Conservation (phyloP, 2,113 vertebrate species). For the Perca fluviatilis region DNA sequence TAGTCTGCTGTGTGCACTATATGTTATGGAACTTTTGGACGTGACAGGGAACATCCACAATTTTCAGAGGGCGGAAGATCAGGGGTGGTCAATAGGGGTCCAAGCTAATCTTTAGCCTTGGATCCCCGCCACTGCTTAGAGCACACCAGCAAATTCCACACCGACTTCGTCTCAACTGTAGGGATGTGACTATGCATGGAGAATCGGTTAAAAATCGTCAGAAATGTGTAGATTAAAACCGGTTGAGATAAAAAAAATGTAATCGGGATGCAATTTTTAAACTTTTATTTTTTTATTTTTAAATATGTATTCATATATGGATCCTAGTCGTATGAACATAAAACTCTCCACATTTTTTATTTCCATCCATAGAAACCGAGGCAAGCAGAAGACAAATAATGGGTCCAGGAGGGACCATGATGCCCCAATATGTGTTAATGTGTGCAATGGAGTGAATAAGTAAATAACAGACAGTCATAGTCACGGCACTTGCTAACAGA, state of each 20-base stretch:
- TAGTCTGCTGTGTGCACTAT: background rate
- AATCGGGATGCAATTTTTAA: too few relatives aligned
- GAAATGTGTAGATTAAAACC: too few relatives aligned
- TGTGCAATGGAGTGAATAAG: constrained; percentile 69
- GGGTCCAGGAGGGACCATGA: constrained; percentile 20
- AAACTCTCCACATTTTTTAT: background rate
- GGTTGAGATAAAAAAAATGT: too few relatives aligned
- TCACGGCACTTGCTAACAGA: constrained; percentile 32
- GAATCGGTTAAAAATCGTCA: too few relatives aligned
- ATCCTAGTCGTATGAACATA: background rate
- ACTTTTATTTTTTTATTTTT: too few relatives aligned
- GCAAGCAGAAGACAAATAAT: background rate
- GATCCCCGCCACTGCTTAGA: background rate
- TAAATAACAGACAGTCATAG: constrained; percentile 62
- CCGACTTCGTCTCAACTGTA: background rate
- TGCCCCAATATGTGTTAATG: constrained; percentile 59
- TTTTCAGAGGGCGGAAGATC: background rate
- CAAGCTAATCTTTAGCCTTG: background rate
- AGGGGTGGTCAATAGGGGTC: too few relatives aligned
- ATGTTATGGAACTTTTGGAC: background rate
- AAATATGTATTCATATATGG: background rate
- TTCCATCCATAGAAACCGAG: constrained; percentile 27
- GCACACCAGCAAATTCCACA: background rate
- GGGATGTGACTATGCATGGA: too few relatives aligned
- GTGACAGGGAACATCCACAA: background rate